These are phyloP conservation scores for Panurus biarmicus DNA, from an alignment of 2,113 vertebrate genomes.

Conservation along the genomic window DNA sequence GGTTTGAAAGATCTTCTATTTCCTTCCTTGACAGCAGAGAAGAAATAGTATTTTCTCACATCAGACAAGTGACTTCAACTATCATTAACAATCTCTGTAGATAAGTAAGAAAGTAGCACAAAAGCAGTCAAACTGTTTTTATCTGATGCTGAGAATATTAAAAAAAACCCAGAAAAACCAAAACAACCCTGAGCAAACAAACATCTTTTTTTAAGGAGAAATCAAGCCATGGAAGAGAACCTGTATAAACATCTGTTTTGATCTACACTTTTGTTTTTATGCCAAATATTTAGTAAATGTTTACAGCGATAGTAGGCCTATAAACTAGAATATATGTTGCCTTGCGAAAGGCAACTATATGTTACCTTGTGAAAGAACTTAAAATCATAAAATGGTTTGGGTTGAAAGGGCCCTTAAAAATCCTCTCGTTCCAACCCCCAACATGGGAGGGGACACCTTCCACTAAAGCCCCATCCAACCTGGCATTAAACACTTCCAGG, in stretches of 20 bases:
- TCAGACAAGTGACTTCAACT: not conserved
- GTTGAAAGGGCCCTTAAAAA: not conserved
- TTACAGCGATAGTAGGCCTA: not conserved
- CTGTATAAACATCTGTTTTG: not conserved
- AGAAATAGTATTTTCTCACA: not conserved
- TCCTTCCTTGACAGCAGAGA: not conserved
- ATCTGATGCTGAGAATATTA: not conserved
- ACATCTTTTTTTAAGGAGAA: not conserved
- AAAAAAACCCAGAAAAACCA: not conserved
- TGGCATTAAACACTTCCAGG: not conserved
- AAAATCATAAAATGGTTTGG: not conserved
- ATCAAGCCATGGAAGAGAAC: not conserved
- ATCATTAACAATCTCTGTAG: not conserved
- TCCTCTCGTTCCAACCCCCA: not conserved
- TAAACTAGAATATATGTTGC: not conserved
- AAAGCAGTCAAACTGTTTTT: not conserved
- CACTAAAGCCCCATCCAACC: not conserved
- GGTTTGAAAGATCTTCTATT: not conserved
- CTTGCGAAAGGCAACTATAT: no score
- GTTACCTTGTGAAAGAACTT: not conserved
- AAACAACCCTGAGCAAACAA: not conserved
- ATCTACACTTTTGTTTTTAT: not conserved
- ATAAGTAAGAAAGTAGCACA: not conserved
- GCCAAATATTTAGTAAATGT: not conserved
- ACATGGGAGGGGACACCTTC: not conserved